Conservation (phyloP, 2,113 vertebrate species). For the Larimichthys polyactis region DNA sequence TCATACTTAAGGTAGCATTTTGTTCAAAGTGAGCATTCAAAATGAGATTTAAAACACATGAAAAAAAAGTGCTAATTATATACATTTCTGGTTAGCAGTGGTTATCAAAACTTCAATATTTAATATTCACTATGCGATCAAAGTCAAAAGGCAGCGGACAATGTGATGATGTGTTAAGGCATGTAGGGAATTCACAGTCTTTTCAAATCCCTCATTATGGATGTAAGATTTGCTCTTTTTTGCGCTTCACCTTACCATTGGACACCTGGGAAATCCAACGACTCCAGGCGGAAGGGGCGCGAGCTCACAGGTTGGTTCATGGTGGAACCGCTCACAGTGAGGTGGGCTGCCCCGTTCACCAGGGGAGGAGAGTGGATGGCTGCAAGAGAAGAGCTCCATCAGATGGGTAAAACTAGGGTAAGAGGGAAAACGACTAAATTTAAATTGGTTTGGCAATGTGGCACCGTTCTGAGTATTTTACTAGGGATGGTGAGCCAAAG, state of each 20-base stretch:
- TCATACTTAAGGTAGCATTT: conserved; percentile 6
- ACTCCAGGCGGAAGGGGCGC: conserved; percentile 90
- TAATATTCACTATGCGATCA: background rate
- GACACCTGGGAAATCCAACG: conserved; percentile 77
- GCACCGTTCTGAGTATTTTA: too few relatives aligned
- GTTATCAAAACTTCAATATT: background rate
- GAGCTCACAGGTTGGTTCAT: conserved; percentile 33
- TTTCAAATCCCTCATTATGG: conserved; percentile 69
- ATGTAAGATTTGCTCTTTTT: conserved; percentile 84
- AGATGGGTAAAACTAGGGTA: background rate
- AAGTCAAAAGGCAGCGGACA: background rate
- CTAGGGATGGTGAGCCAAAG: background rate
- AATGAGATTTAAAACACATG: background rate
- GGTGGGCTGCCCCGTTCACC: conserved; percentile 67
- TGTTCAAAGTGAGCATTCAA: conserved; percentile 19
- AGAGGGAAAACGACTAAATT: background rate
- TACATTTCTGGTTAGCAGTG: background rate
- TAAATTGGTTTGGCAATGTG: background rate
- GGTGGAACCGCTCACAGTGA: conserved; percentile 60
- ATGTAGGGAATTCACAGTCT: background rate
- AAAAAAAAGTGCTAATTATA: background rate
- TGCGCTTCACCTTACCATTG: conserved; percentile 82
- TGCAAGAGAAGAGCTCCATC: conserved; percentile 50
- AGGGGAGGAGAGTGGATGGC: conserved; percentile 66
- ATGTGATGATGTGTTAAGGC: background rate